Conservation (phyloP, 2,888 invertebrate genomes). For the Neuroscelio doddi region DNA sequence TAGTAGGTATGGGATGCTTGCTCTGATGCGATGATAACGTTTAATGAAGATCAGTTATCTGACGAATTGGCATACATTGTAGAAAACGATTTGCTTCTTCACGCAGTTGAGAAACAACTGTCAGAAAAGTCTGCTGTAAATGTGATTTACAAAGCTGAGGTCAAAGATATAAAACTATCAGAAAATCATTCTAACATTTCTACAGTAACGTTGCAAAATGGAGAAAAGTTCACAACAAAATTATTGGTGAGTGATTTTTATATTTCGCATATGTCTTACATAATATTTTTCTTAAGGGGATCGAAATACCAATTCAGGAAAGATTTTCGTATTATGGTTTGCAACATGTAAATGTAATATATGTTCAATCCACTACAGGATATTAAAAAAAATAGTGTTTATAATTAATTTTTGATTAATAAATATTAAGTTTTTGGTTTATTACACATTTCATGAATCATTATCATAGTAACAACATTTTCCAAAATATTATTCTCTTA, state of each 20-base stretch:
- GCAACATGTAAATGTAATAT: too few species aligned
- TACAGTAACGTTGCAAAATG: constrained; percentile 78
- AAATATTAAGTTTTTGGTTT: too few species aligned
- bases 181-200: constrained; percentile 64
- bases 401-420: too few species aligned
- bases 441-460: too few species aligned
- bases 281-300: too few species aligned
- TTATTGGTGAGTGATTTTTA: constrained; percentile 78
- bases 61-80: constrained; percentile 92
- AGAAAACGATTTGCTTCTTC: constrained; percentile 92
- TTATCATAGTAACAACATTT: too few species aligned
- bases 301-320: too few species aligned
- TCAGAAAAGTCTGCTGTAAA: constrained; percentile 76
- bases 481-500: too few species aligned
- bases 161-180: constrained; percentile 78
- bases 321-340: too few species aligned
- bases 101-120: constrained; percentile 81
- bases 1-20: constrained; percentile 93
- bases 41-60: constrained; percentile 81
- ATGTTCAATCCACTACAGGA: too few species aligned
- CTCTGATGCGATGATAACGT: constrained; percentile 91
- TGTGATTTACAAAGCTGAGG: constrained; percentile 80
- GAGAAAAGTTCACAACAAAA: constrained; percentile 78
- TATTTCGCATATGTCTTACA: neutral
- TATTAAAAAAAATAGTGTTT: too few species aligned